Percentiles rank a stretch among this genome's conserved stretches.
Evolutionary conservation across 2,113 vertebrate genomes (phyloP).

Genomic region (Terrapene triunguis): DNA sequence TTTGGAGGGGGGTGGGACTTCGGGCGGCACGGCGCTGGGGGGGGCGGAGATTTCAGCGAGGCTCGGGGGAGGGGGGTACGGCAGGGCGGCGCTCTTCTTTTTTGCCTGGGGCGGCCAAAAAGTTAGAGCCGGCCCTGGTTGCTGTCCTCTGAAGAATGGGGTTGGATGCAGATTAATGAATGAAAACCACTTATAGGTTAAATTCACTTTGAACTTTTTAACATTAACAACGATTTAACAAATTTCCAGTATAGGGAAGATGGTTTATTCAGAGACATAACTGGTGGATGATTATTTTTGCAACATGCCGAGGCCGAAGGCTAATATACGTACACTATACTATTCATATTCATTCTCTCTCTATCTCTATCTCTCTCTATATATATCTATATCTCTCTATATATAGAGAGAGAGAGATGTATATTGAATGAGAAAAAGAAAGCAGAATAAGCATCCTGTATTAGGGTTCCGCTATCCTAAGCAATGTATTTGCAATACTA

Average conservation of each 20-base stretch:
- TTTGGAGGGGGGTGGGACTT: no score
- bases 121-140: background rate
- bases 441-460: background rate
- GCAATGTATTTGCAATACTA: background rate
- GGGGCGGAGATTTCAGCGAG: no score
- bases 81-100: no score
- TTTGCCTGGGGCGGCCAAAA: no score
- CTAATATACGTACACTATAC: background rate
- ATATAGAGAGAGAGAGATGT: no score
- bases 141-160: background rate
- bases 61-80: no score
- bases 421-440: background rate
- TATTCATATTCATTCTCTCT: no score
- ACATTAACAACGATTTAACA: background rate
- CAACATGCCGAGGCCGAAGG: background rate
- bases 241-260: background rate
- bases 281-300: background rate
- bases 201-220: background rate
- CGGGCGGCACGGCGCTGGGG: no score
- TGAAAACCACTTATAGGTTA: conserved; percentile 24
- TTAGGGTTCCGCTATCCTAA: background rate
- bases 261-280: conserved; percentile 10
- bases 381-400: no score
- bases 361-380: no score
- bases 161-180: conserved; percentile 24